phyloP scores from a whole-genome alignment of 2,888 invertebrate species.

The Stegophylla sp. region DNA sequence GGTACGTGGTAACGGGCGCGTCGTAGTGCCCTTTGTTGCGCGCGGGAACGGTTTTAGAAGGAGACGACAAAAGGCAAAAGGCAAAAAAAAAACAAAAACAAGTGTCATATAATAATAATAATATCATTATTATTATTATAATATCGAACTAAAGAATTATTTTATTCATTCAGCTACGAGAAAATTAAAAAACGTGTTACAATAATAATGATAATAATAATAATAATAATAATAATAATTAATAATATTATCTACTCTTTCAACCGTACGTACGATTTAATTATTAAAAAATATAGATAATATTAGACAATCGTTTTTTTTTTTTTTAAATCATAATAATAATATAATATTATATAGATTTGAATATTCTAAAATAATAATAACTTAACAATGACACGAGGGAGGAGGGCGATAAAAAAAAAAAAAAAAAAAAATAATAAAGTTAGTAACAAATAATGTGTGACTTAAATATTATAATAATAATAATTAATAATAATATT shows the following conservation, averaged over 20 bases:
- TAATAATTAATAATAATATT: too few species aligned
- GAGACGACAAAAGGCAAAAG: too few species aligned
- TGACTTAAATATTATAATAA: too few species aligned
- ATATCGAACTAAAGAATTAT: slow-evolving; percentile 47
- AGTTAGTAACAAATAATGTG: too few species aligned
- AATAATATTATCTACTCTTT: slow-evolving; percentile 37
- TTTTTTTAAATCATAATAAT: background rate
- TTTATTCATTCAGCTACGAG: slow-evolving; percentile 54
- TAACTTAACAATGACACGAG: too few species aligned
- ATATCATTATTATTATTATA: background rate
- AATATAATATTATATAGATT: slow-evolving; percentile 14
- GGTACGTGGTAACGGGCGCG: background rate
- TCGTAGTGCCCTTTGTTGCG: slow-evolving; percentile 34
- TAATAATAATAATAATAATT: slow-evolving; percentile 48
- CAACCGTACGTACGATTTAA: slow-evolving; percentile 16
- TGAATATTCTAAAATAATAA: background rate
- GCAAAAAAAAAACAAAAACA: too few species aligned
- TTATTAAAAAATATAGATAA: too few species aligned
- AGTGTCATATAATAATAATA: background rate
- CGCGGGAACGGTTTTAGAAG: slow-evolving; percentile 14
- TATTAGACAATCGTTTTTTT: slow-evolving; percentile 6
- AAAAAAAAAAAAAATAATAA: too few species aligned
- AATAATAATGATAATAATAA: slow-evolving; percentile 11
- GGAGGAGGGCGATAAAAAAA: too few species aligned
- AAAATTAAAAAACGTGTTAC: slow-evolving; percentile 51